Base-by-base conservation (phyloP, 2,888 invertebrate species). In the Chrysina gloriosa region DNA sequence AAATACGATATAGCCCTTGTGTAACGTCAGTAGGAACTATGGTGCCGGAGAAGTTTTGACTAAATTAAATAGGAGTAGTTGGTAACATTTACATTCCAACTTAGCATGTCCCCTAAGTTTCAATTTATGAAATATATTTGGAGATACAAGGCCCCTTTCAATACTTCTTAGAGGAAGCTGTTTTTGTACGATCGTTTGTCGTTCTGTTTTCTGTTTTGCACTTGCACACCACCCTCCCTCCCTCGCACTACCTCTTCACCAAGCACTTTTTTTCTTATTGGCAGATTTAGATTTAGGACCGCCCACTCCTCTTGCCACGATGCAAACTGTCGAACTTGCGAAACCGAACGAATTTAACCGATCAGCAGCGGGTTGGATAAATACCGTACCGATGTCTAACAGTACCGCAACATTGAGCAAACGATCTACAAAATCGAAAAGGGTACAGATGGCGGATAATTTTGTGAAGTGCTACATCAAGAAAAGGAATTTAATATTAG, bases 391-490 rank as follows among this genome's bases (percentile, higher is more conserved):
- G 0, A 86, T 92, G 50, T 92, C 92, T 16, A 84, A 90, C 75
- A 85, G 90, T 81, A 84, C 86, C 11, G 89, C 89, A 14, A 92
- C 91, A 0, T 78, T 90, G 19, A 89, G 89, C 63, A 94, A 93
- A 81, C 86, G 93, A 2, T 94, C 94, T 19, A 91, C 91, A 78
- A 77, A 77, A 65, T 90, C 92, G 76, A 89, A 94, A 79, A 86
- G 91, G 61, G 88, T 89, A 72, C 83, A 85, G 71, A 84, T 88
- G 16, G 90, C 90, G 66, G 94, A 94, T 76, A 89, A 91, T 0
- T 95, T 95, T 81, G 94, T 97, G 67, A 97, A 97, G 79, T 96
- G 97, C 78, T 98, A 97, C 81, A 92, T 97, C 72, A 92, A 93
- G 81, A 97, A 97, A 80, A 86, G 98, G 67, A 97, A 96, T 83